These are phyloP conservation scores for Holothuria glaberrima DNA, from an alignment of 35 echinoderm and acorn worm species.

Conservation along the genomic window DNA sequence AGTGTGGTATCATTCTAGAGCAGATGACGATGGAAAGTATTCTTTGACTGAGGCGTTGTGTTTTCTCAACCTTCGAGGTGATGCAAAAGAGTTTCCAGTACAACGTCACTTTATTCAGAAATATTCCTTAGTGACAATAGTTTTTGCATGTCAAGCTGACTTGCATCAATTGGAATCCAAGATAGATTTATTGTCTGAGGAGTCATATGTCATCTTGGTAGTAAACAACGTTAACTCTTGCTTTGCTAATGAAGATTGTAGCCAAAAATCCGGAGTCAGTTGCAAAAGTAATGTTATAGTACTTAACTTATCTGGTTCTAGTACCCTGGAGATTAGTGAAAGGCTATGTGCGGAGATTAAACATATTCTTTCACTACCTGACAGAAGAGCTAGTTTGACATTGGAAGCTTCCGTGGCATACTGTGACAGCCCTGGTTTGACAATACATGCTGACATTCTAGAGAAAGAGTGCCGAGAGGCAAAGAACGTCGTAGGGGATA, in stretches of 20 bases:
- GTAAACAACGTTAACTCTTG: too few species aligned
- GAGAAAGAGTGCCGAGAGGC: neutral
- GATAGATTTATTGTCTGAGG: neutral
- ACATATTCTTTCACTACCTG: neutral
- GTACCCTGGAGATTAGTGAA: neutral
- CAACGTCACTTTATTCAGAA: neutral
- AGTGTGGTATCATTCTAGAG: neutral
- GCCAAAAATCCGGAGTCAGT: too few species aligned
- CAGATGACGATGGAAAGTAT: neutral
- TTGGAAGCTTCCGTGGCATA: neutral
- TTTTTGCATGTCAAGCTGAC: neutral
- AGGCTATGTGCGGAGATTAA: neutral
- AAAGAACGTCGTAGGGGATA: neutral
- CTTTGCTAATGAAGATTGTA: neutral
- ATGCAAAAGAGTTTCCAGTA: neutral
- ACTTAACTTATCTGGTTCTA: neutral
- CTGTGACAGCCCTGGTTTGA: neutral
- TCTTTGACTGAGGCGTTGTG: neutral
- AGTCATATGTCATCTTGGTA: too few species aligned
- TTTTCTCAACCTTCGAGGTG: slow-evolving; percentile 19
- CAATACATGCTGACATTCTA: neutral
- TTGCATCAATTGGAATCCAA: neutral
- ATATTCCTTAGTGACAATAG: neutral
- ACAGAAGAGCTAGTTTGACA: neutral
- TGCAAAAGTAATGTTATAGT: neutral